Conservation (phyloP, 1,140 invertebrate genomes). For the Musca domestica region DNA sequence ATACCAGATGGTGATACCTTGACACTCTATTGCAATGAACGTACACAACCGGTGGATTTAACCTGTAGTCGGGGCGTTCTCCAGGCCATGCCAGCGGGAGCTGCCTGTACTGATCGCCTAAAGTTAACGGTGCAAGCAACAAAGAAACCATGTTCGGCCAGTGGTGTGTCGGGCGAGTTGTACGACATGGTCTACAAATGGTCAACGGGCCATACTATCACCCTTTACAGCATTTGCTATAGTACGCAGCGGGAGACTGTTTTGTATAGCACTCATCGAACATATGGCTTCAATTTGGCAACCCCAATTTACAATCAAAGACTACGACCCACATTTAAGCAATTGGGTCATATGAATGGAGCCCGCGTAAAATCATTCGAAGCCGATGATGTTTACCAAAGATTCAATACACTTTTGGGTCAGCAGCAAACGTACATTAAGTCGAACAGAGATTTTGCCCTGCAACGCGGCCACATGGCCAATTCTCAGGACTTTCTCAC, state of each 20-base stretch:
- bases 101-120: neutral
- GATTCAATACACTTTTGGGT: neutral
- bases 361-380: neutral
- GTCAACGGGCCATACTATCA: neutral
- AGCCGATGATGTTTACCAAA: neutral
- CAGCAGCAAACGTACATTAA: neutral
- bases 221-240: neutral
- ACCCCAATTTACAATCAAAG: neutral
- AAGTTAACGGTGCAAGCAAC: neutral
- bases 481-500: neutral
- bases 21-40: neutral
- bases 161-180: neutral
- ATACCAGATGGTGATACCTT: neutral
- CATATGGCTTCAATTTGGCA: conserved; percentile 3
- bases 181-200: neutral
- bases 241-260: neutral
- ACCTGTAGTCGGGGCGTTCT: neutral
- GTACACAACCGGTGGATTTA: neutral
- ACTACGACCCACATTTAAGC: neutral
- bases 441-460: neutral
- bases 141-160: neutral
- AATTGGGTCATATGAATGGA: neutral
- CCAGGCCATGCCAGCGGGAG: too few species aligned
- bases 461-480: neutral
- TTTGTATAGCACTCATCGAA: neutral